Evolutionary conservation across 2,888 invertebrate genomes (phyloP), one percentile per base, ranked within the genome.

Genomic region (Spodoptera littoralis): DNA sequence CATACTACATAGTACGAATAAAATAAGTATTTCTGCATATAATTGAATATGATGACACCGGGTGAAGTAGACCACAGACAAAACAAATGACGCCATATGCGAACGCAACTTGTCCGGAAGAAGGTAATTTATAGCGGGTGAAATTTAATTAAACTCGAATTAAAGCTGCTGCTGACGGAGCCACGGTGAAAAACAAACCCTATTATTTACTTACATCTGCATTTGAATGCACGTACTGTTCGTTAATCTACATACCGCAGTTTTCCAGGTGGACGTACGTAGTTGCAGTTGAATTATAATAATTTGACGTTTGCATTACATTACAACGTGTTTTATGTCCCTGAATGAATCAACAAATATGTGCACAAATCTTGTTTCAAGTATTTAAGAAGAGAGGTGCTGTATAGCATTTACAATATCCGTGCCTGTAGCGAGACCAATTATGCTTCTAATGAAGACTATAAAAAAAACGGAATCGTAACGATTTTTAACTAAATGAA

Each of bases 141-240:
- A 78, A 80, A 84, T 89, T 87, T 86, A 89, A 88, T 88, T 87
- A 87, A 88, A 88, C 81, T 72, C 76, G 80, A 86, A 85, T 87
- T 84, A 81, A 84, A 85, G 77, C 82, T 79, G 77, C 75, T 80
- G 79, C 82, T 83, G 78, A 76, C 82, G 71, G 63, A 77, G 73
- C 75, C 76, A 55, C 70, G 61, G 55, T 59, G 58, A 72, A 70
- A 61, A 69, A 69, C 56, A 61, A 60, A 72, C 60, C 55, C 50
- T 58, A 64, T 73, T 72, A 71, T 67, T 67, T 60, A 60, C 56
- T 51, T 51, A 49, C 60, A 74, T 62, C 52, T 70, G 60, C 61
- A 53, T 66, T 67, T 59, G 51, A 50, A 68, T 68, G 36, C 53
- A 55, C 41, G 44, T 60, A 43, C 56, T 46, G 46, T 63, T 44